Conservation (phyloP, 2,797 vertebrate genomes). For the Microcaecilia unicolor region DNA sequence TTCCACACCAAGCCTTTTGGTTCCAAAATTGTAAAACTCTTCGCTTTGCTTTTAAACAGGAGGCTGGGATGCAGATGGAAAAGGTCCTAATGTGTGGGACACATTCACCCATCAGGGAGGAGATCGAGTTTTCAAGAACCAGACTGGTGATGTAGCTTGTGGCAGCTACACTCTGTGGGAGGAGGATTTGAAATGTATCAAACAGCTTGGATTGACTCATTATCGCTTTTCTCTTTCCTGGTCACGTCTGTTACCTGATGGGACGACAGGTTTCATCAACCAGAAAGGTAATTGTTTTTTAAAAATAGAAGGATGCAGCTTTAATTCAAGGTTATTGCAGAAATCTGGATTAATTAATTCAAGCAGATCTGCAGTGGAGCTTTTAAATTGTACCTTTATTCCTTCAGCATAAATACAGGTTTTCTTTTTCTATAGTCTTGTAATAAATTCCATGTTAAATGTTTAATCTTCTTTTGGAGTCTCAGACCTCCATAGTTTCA, state of each 20-base stretch:
- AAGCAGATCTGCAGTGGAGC: constrained; percentile 44
- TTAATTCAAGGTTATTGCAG: constrained; percentile 75
- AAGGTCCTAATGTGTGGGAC: constrained; percentile 82
- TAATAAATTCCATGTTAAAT: constrained; percentile 39
- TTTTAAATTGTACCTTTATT: constrained; percentile 54
- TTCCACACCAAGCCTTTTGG: constrained; percentile 36
- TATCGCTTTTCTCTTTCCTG: constrained; percentile 92
- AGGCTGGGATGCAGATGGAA: constrained; percentile 79
- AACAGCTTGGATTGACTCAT: constrained; percentile 87
- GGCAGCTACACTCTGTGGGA: constrained; percentile 90
- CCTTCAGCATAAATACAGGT: constrained; percentile 49
- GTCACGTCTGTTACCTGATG: constrained; percentile 90
- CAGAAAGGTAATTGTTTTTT: constrained; percentile 83
- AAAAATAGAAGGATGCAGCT: constrained; percentile 72
- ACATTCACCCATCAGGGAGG: constrained; percentile 79
- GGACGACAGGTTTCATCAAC: constrained; percentile 78
- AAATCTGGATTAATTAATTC: constrained; percentile 72
- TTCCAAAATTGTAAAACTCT: constrained; percentile 41
- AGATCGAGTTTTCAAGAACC: constrained; percentile 73
- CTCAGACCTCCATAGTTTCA: constrained; percentile 20
- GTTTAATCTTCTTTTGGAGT: constrained; percentile 31
- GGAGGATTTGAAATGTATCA: constrained; percentile 88
- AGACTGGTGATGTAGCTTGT: constrained; percentile 81
- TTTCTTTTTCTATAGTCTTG: constrained; percentile 37
- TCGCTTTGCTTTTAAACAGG: constrained; percentile 58